These are phyloP conservation scores for Caenorhabditis sp. DNA, from an alignment of 2,888 invertebrate genomes.

Conservation along the genomic window DNA sequence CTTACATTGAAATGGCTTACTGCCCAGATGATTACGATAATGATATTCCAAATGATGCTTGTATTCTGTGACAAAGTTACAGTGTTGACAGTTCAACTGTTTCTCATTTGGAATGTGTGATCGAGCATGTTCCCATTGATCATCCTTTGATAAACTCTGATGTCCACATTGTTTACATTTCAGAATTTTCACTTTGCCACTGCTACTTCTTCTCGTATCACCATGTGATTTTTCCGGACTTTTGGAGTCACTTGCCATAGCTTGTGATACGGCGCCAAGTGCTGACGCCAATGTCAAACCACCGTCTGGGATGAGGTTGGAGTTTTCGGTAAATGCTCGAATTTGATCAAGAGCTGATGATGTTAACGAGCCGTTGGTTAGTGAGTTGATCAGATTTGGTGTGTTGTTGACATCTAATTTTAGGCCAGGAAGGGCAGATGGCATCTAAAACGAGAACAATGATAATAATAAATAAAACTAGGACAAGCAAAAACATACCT, in stretches of 20 bases:
- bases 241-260: conserved; percentile 62
- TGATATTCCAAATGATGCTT: conserved; percentile 98
- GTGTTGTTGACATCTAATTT: conserved; percentile 23
- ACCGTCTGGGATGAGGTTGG: conserved; percentile 46
- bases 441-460: conserved; percentile 5
- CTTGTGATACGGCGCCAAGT: conserved; percentile 38
- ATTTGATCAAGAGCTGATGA: conserved; percentile 64
- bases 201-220: conserved; percentile 45
- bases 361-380: conserved; percentile 8
- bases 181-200: conserved; percentile 78
- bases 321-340: conserved; percentile 77
- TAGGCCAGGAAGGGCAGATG: conserved; percentile 17
- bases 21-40: conserved; percentile 89
- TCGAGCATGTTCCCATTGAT: conserved; percentile 90
- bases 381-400: conserved; percentile 22
- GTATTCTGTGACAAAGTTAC: conserved; percentile 96
- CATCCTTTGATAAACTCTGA: conserved; percentile 82
- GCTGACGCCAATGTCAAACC: conserved; percentile 42
- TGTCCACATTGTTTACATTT: conserved; percentile 91
- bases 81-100: conserved; percentile 86
- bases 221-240: conserved; percentile 71
- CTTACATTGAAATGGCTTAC: conserved; percentile 79
- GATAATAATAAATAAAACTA: background rate
- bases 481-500: background rate
- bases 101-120: conserved; percentile 91